Evolutionary conservation across 2,888 invertebrate species (phyloP).

Genomic region (Salpingus planirostris): DNA sequence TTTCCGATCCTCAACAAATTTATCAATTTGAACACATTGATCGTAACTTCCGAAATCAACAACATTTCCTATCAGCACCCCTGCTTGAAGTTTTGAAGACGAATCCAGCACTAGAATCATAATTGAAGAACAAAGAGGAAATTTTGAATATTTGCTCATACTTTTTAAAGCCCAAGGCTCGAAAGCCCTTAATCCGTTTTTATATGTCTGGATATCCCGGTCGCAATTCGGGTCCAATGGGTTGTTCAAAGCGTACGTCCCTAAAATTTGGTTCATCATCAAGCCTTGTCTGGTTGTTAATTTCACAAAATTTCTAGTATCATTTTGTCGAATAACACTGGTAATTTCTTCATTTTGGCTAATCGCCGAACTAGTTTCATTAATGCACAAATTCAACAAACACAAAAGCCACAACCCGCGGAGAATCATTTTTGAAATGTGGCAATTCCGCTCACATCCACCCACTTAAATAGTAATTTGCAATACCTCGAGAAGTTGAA

Average conservation of each 20-base stretch:
- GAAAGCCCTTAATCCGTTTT: constrained; percentile 25
- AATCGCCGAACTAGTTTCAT: too few relatives aligned
- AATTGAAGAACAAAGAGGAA: too few relatives aligned
- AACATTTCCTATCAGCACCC: constrained; percentile 41
- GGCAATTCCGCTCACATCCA: too few relatives aligned
- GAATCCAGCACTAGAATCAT: constrained; percentile 46
- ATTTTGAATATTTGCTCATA: too few relatives aligned
- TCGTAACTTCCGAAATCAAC: constrained; percentile 42
- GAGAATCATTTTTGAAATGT: too few relatives aligned
- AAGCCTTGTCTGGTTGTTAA: constrained; percentile 30
- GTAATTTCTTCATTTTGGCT: too few relatives aligned
- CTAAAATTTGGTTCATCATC: constrained; percentile 33
- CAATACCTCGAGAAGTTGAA: too few relatives aligned
- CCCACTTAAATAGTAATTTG: too few relatives aligned
- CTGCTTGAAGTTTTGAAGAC: constrained; percentile 43
- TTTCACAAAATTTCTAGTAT: too few relatives aligned
- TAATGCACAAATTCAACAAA: too few relatives aligned
- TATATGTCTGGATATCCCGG: constrained; percentile 28
- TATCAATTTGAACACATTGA: constrained; percentile 36
- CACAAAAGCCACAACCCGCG: too few relatives aligned
- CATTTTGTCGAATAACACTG: too few relatives aligned
- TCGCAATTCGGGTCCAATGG: constrained; percentile 23
- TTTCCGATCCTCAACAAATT: constrained; percentile 22
- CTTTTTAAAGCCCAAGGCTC: constrained; percentile 36
- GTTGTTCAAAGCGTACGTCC: constrained; percentile 24